Evolutionary conservation across 1,140 invertebrate genomes (phyloP).

Genomic region (Papilio dardanus): DNA sequence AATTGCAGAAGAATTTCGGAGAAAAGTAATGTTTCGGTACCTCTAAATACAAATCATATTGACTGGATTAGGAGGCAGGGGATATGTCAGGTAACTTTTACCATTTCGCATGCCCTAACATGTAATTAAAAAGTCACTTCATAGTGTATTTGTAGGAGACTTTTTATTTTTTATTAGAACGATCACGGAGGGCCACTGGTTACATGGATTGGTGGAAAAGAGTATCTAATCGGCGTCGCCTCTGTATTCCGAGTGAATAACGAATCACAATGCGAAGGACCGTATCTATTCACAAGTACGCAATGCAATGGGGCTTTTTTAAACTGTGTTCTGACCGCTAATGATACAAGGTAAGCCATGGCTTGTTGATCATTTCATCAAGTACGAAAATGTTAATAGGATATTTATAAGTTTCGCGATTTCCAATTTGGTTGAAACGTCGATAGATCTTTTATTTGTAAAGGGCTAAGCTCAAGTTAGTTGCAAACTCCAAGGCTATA

Average conservation of each 20-base stretch:
- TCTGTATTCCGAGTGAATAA: conserved; percentile 48
- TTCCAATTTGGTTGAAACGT: background rate
- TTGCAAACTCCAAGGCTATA: too few relatives aligned
- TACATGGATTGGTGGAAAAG: conserved; percentile 45
- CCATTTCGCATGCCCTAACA: background rate
- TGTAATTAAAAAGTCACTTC: background rate
- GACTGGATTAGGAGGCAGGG: conserved; percentile 36
- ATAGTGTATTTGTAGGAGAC: background rate
- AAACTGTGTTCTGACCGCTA: conserved; percentile 44
- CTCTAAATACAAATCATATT: background rate
- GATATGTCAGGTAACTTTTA: conserved; percentile 46
- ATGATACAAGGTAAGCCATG: background rate
- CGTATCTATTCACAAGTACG: conserved; percentile 56
- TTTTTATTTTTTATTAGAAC: conserved; percentile 46
- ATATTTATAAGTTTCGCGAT: too few relatives aligned
- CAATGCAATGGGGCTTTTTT: conserved; percentile 52
- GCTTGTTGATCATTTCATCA: background rate
- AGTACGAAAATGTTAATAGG: background rate
- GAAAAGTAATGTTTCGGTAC: background rate
- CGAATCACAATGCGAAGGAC: conserved; percentile 44
- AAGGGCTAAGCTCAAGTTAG: too few relatives aligned
- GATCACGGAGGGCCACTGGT: conserved; percentile 58
- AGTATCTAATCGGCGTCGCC: conserved; percentile 52
- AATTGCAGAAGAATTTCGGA: background rate
- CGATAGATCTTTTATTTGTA: too few relatives aligned